Base-by-base conservation (phyloP, 2,113 vertebrate genomes). In the Platysteira castanea region DNA sequence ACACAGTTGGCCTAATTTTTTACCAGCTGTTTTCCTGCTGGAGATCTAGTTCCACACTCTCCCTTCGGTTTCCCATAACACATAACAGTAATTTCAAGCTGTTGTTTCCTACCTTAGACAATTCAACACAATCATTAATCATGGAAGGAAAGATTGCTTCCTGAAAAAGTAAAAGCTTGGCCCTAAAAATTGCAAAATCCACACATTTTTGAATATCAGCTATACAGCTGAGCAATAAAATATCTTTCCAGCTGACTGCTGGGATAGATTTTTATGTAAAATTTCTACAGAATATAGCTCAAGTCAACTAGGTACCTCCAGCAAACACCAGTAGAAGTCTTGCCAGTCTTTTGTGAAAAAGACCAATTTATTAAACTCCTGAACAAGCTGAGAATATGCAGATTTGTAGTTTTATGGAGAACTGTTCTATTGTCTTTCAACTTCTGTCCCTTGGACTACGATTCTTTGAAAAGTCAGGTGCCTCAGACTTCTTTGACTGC, bases 1-100 rank as follows among this genome's bases (percentile, higher is more conserved):
- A 93, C 65, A 84, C 13, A 54, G 21, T 89, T 96, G 96, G 80
- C 93, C 84, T 90, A 31, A 44, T 89, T 87, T 92, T 86, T 89
- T 59, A 90, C 76, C 93, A 96, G 90, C 95, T 96, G 95, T 92
- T 95, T 90, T 94, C 69, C 73, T 94, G n/a, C 57, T 89, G 80
- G 76, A 57, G 53, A 50, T 77, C 24, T 70, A 70, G 69, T 87
- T 95, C 76, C 50, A 71, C n/a, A 9, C 23, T 92, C 35, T 96
- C 80, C 57, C 80, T 61, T 89, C 84, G 65, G 90, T 73, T 78
- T 95, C 73, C 27, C 42, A 6, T 60, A 89, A 76, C 90, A 78
- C 56, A 78, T 84, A 56, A 87, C 81, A 84, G 49, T 75, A 92
- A 75, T 95, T 96, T 86, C 71, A 86, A 60, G 56, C 49, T 90